phyloP scores from a whole-genome alignment of 2,113 vertebrate species.

The Ceyx melanurus region DNA sequence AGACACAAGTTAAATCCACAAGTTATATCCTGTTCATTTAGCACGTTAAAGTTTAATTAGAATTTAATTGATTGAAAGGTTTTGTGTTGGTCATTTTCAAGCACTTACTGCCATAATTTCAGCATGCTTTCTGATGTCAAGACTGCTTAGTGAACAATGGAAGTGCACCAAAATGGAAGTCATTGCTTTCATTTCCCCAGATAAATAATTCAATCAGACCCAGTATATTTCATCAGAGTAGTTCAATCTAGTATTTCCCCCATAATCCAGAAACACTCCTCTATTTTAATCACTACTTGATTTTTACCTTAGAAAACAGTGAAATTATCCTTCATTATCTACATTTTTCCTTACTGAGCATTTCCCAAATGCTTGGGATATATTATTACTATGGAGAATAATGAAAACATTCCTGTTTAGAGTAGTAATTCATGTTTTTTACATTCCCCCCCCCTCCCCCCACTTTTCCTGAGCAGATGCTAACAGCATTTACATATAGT shows the following conservation, averaged over 20 bases:
- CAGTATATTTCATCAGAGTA: background rate
- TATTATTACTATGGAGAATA: background rate
- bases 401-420: background rate
- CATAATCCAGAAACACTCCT: background rate
- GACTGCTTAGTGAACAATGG: background rate
- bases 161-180: background rate
- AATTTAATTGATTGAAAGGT: constrained; percentile 14
- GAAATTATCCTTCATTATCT: background rate
- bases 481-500: background rate
- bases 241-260: background rate
- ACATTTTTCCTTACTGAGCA: background rate
- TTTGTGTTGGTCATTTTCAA: constrained; percentile 33
- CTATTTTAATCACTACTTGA: background rate
- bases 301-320: background rate
- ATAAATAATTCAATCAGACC: background rate
- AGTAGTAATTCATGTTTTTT: background rate
- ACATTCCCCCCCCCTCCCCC: too few species aligned
- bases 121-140: background rate
- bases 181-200: background rate
- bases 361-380: background rate
- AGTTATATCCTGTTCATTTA: background rate
- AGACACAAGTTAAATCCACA: background rate
- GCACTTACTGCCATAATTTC: constrained; percentile 14
- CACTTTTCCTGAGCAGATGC: background rate
- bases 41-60: constrained; percentile 6